A percentile compares a stretch with the other conserved stretches of the same genome.
These are phyloP conservation scores for Azemiops feae DNA, from an alignment of 2,113 vertebrate genomes.

Conservation along the genomic window DNA sequence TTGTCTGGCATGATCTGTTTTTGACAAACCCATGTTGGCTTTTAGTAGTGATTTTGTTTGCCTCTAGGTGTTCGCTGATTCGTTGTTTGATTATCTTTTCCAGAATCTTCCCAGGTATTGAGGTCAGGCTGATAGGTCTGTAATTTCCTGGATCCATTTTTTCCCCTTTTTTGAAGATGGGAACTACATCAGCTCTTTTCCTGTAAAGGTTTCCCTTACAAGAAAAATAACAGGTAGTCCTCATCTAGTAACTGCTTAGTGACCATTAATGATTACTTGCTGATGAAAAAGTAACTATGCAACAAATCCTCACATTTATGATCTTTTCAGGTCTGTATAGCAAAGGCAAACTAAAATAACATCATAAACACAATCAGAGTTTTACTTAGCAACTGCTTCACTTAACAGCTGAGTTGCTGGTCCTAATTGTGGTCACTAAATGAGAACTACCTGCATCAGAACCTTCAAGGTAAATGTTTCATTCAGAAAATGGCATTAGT, in stretches of 20 bases:
- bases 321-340: background rate
- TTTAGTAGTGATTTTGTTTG: too few relatives aligned
- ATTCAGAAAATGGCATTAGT: background rate
- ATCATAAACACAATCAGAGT: background rate
- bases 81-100: too few relatives aligned
- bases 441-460: background rate
- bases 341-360: background rate
- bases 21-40: too few relatives aligned
- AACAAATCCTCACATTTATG: background rate
- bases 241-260: background rate
- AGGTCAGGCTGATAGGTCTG: too few relatives aligned
- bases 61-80: too few relatives aligned
- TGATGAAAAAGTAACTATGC: background rate
- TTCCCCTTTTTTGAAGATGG: too few relatives aligned
- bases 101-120: too few relatives aligned
- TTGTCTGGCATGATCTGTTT: too few relatives aligned
- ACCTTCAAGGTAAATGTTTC: background rate
- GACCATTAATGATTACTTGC: background rate
- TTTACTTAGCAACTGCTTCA: background rate
- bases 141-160: too few relatives aligned
- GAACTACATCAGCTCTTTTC: too few relatives aligned
- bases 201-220: background rate
- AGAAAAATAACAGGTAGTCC: background rate
- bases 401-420: background rate
- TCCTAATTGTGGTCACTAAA: background rate